These are phyloP conservation scores for Pheosia gnoma DNA, from an alignment of 2,888 invertebrate species.

Conservation along the genomic window DNA sequence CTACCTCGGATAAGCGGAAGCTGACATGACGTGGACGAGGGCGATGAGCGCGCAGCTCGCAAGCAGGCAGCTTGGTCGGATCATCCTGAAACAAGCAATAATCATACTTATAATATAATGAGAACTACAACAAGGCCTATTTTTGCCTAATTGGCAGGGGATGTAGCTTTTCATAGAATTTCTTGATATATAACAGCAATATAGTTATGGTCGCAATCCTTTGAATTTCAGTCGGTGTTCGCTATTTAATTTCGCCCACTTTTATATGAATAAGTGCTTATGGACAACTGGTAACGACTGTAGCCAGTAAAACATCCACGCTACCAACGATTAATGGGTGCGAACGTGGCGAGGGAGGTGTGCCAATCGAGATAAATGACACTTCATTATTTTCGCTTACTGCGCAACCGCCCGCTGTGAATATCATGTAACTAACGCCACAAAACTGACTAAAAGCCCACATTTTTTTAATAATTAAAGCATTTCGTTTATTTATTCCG, in stretches of 20 bases:
- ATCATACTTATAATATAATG: not conserved
- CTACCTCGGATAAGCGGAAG: constrained; percentile 79
- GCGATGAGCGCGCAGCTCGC: constrained; percentile 73
- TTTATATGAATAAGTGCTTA: not conserved
- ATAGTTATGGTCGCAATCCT: no score
- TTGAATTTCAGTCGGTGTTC: no score
- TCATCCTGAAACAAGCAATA: constrained; percentile 67
- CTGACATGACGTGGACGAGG: constrained; percentile 66
- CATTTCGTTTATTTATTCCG: no score
- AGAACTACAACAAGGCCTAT: not conserved
- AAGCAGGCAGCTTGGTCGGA: constrained; percentile 70
- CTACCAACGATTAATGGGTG: constrained; percentile 18
- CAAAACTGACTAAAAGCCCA: not conserved
- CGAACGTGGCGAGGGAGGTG: constrained; percentile 7
- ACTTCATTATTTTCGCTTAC: constrained; percentile 18
- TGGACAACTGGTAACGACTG: not conserved
- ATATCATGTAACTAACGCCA: not conserved
- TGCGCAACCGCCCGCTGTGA: not conserved
- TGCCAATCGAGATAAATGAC: constrained; percentile 18
- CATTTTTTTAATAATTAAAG: not conserved
- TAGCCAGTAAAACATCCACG: not conserved
- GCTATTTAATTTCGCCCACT: not conserved
- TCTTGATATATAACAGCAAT: no score
- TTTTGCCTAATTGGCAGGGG: no score
- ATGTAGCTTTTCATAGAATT: no score